Base-by-base conservation (phyloP, 2,113 vertebrate species). In the Halcyon senegalensis region DNA sequence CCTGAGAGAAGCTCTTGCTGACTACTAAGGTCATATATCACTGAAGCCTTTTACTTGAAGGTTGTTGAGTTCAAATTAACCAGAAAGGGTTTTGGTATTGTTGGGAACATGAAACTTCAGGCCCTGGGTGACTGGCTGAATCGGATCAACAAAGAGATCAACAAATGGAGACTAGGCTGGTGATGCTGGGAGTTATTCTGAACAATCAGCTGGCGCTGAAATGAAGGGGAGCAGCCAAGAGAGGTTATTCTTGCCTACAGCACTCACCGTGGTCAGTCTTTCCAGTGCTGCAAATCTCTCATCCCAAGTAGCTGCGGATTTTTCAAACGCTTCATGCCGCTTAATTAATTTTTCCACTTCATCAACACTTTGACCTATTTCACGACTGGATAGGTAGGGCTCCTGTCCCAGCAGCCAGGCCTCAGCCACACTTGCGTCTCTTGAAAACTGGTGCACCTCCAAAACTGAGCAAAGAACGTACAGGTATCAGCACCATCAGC, bases 271-370 rank as follows among this genome's bases (percentile, higher is more conserved):
- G 6, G 99, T 99, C 97, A 99, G 98, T 86, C 99, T 97, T 95
- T 99, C 99, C 97, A 99, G 98, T 0, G 99, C 99, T 1, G 99
- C 98, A 98, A 99, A 99, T 30, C 99, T 98, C 93, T 99, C 99
- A 14, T 99, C 99, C 99, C 99, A 99, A 72, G 99, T 99, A 16
- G 99, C 99, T 21, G 99, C 99, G 0, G 99, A 99, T 96, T 99
- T 99, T 94, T 99, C 99, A 69, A 99, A 99, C 2, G 99, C 99
- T 96, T 99, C 99, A 1, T 99, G 99, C 37, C 99, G 98, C 94
- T 99, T 99, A 97, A 99, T 99, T 72, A 99, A 97, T 72, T 99
- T 99, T 97, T 99, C 99, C 93, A 99, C 99, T 94, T 99, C 99
- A 8, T 99, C 99, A 63, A 99, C 99, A 1, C 99, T 99, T 95